These are phyloP conservation scores for Dasyprocta punctata DNA, from an alignment of 2,113 vertebrate genomes.

Conservation along the genomic window DNA sequence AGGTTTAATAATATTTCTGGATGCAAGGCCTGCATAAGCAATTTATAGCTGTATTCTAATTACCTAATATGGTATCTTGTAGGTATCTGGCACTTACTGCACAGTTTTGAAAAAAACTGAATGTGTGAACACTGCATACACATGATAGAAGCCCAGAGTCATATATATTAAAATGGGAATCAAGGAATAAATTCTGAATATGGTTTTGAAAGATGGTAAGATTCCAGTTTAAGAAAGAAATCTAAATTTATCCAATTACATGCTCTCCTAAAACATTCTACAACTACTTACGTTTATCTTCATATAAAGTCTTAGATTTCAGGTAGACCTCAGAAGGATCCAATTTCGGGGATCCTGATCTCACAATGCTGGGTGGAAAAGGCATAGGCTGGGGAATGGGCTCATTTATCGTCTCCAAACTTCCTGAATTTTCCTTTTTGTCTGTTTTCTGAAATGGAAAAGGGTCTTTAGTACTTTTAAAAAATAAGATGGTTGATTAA, in stretches of 20 bases:
- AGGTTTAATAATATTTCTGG: slow-evolving; percentile 25
- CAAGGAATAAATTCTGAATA: neutral
- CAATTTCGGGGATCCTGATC: slow-evolving; percentile 92
- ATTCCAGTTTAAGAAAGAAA: neutral
- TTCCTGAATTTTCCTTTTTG: slow-evolving; percentile 88
- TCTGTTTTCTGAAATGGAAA: slow-evolving; percentile 87
- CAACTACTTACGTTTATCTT: slow-evolving; percentile 95
- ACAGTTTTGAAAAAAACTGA: neutral
- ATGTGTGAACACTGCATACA: neutral
- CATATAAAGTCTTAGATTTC: slow-evolving; percentile 94
- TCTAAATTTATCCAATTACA: neutral
- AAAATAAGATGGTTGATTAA: slow-evolving; percentile 4
- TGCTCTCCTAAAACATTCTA: slow-evolving; percentile 28
- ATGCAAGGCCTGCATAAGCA: neutral
- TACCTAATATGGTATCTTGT: neutral
- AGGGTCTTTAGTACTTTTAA: slow-evolving; percentile 39
- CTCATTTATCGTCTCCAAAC: slow-evolving; percentile 90
- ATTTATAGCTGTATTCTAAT: slow-evolving; percentile 8
- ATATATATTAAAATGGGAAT: neutral
- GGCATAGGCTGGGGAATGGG: slow-evolving; percentile 90
- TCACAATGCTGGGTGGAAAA: slow-evolving; percentile 87
- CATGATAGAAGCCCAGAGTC: neutral
- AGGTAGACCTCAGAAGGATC: slow-evolving; percentile 97
- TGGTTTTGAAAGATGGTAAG: neutral
- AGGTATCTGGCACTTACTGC: neutral